Evolutionary conservation across 1,140 invertebrate species (phyloP).

Genomic region (Amphibalanus amphitrite): DNA sequence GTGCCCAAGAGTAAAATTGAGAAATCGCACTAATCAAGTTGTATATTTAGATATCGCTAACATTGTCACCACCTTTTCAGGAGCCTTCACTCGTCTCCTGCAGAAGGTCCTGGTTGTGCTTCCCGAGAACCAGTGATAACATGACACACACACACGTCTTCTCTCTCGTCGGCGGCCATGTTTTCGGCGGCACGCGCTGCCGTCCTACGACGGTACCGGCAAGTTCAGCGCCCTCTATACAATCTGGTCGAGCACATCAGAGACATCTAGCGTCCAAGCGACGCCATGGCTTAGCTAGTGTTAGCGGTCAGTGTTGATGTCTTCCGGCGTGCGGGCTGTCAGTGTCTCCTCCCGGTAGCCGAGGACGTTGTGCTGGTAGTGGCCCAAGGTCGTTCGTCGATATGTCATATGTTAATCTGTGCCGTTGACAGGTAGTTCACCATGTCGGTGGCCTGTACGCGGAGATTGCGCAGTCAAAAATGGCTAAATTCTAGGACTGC

Average conservation of each 20-base stretch:
- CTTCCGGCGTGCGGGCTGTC: neutral
- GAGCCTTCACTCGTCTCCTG: slow-evolving; percentile 20
- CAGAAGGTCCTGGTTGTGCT: slow-evolving; percentile 28
- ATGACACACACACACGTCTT: slow-evolving; percentile 4
- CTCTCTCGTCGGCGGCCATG: neutral
- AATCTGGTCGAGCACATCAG: neutral
- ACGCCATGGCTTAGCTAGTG: no score
- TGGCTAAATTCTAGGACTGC: no score
- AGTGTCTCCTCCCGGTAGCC: neutral
- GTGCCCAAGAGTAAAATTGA: no score
- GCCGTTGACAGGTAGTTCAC: no score
- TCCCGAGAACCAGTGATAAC: slow-evolving; percentile 11
- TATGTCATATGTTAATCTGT: no score
- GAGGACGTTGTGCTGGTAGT: slow-evolving; percentile 1
- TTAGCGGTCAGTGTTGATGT: slow-evolving; percentile 5
- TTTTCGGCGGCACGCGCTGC: no score
- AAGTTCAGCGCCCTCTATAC: no score
- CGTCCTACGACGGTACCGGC: no score
- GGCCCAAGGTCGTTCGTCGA: no score
- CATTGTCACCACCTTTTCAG: slow-evolving; percentile 23
- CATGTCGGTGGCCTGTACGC: no score
- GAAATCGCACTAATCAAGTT: slow-evolving; percentile 15
- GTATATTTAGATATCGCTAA: slow-evolving; percentile 22
- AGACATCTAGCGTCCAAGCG: neutral
- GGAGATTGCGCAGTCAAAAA: no score